Base-by-base conservation (phyloP, 2,888 invertebrate genomes). In the Ferrisia virgata region DNA sequence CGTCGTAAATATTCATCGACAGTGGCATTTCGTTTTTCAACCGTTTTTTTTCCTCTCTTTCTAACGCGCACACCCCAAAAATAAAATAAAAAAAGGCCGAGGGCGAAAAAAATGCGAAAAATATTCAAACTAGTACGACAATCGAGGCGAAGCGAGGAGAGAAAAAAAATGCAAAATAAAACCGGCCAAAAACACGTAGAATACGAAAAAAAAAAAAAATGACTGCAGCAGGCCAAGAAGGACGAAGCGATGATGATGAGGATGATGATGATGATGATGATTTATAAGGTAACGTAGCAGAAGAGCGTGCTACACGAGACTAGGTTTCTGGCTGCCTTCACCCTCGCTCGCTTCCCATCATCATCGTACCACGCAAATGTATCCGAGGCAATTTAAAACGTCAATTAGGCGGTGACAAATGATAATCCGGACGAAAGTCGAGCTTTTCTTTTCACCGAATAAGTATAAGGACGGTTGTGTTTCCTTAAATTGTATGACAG, bases 1-100 rank as follows among this genome's bases (percentile, higher is more conserved):
- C n/a, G 72, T 72, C 72, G 72, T 72, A 72, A 72, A 72, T 72
- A 72, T 72, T 72, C 72, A 72, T 72, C 72, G 72, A 72, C 58
- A 64, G 58, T 72, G 33, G 72, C 33, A 64, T 28, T 33, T 72
- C 18, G 47, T 47, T 47, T 18, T n/a, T 3, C 3, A 18, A n/a
- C 47, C n/a, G n/a, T n/a, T n/a, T 18, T 18, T 3, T 18, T 18
- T 3, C 18, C 33, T 72, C 36, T 33, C 8, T 13, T 6, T n/a
- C 15, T 18, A 1, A n/a, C 5, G 9, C 33, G 13, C 53, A 53
- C 15, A 11, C 6, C 53, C 53, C 9, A 53, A 53, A 53, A n/a
- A 53, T n/a, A 53, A 15, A 53, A 11, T 53, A 15, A 22, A 11
- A 22, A 28, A 25, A 8, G 58, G n/a, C n/a, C 39, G 39, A 31